A percentile compares a stretch with the other conserved stretches of the same genome.
These are phyloP conservation scores for Percopsis transmontana DNA, from an alignment of 2,113 vertebrate genomes.

Conservation along the genomic window DNA sequence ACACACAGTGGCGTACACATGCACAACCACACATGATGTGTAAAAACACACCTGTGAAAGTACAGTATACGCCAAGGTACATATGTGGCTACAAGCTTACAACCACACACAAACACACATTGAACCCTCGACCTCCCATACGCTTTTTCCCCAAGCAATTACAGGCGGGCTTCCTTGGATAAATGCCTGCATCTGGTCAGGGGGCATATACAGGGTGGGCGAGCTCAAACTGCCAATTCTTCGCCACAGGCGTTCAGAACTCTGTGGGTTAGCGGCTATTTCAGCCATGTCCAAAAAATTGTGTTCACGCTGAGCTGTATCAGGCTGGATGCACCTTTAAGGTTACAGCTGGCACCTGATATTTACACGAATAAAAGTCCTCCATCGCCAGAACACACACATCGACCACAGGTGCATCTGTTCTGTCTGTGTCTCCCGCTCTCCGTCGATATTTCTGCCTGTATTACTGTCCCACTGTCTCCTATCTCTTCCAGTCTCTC, in stretches of 20 bases:
- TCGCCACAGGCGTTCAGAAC: not conserved
- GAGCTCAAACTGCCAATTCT: not conserved
- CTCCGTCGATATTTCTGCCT: not conserved
- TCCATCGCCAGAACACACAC: not conserved
- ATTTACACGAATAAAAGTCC: not conserved
- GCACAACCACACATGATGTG: not conserved
- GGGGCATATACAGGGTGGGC: not conserved
- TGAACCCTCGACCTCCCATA: not conserved
- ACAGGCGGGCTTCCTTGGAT: conserved; percentile 2
- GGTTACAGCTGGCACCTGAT: not conserved
- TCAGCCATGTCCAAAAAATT: too few relatives aligned
- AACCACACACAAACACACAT: not conserved
- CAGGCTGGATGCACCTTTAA: not conserved
- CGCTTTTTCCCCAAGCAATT: conserved; percentile 14
- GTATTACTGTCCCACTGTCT: not conserved
- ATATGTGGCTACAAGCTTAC: not conserved
- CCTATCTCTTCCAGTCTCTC: not conserved
- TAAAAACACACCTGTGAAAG: not conserved
- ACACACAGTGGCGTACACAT: not conserved
- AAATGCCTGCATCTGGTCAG: conserved; percentile 8
- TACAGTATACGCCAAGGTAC: not conserved
- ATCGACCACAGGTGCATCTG: not conserved
- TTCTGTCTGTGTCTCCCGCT: not conserved
- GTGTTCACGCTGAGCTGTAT: conserved; percentile 8
- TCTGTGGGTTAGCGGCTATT: not conserved